Percentiles rank a stretch among this genome's conserved stretches.
phyloP scores from a whole-genome alignment of 2,888 invertebrate species.

The Invenusta paracnida region DNA sequence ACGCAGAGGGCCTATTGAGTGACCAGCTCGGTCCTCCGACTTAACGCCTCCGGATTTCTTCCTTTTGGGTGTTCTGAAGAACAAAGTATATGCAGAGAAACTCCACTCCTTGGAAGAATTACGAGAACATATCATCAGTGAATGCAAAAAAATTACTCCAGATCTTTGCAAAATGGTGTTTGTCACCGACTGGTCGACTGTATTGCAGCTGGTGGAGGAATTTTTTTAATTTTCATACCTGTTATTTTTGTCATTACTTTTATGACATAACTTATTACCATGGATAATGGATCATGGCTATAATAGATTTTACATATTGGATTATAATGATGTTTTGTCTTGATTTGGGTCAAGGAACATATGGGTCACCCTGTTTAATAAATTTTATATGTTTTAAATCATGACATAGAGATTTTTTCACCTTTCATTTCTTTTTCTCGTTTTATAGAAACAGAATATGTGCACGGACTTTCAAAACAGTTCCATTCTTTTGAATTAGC shows the following conservation, averaged over 20 bases:
- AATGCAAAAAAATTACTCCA: constrained; percentile 14
- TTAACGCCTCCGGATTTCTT: constrained; percentile 21
- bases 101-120: constrained; percentile 1
- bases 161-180: constrained; percentile 26
- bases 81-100: constrained; percentile 5
- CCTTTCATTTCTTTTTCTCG: not conserved
- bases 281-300: no score
- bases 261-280: not conserved
- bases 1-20: constrained; percentile 30
- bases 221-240: no score
- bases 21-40: not conserved
- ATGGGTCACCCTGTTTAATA: not conserved
- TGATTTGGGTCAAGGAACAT: constrained; percentile 3
- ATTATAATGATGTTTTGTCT: not conserved
- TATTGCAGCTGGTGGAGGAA: not conserved
- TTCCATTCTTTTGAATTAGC: constrained; percentile 22
- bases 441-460: constrained; percentile 25
- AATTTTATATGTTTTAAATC: not conserved
- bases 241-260: not conserved
- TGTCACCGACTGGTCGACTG: not conserved
- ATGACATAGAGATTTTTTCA: no score
- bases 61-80: constrained; percentile 16
- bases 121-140: not conserved
- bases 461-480: not conserved
- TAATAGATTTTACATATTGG: not conserved